Percentiles rank a stretch among this genome's conserved stretches.
These are phyloP conservation scores for Tuberolachnus salignus DNA, from an alignment of 2,888 invertebrate genomes.

Conservation along the genomic window DNA sequence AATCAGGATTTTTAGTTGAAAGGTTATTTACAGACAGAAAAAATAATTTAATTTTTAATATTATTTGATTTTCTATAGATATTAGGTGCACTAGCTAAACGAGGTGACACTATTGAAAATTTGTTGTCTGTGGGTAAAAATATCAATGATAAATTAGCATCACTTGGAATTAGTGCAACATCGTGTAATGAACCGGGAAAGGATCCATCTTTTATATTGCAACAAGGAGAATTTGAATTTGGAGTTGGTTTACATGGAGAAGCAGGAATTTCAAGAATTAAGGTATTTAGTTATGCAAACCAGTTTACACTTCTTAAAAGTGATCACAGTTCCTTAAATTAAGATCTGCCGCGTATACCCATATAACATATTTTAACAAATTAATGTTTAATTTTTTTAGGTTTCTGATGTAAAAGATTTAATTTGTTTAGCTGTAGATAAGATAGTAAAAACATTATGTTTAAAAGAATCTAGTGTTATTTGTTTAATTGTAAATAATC, in stretches of 20 bases:
- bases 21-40: neutral
- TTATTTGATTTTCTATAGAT: slow-evolving; percentile 64
- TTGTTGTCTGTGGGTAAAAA: slow-evolving; percentile 63
- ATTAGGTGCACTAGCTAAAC: slow-evolving; percentile 76
- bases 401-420: slow-evolving; percentile 55
- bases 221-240: slow-evolving; percentile 72
- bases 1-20: too few relatives aligned
- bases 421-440: slow-evolving; percentile 58
- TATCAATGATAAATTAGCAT: slow-evolving; percentile 68
- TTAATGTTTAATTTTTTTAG: slow-evolving; percentile 24
- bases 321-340: too few relatives aligned
- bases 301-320: too few relatives aligned
- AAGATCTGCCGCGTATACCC: too few relatives aligned
- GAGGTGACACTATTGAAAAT: slow-evolving; percentile 65
- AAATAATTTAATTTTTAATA: neutral
- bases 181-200: slow-evolving; percentile 73
- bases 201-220: slow-evolving; percentile 69
- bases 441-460: slow-evolving; percentile 58
- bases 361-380: neutral
- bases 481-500: slow-evolving; percentile 77
- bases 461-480: slow-evolving; percentile 62
- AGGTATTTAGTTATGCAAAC: slow-evolving; percentile 63
- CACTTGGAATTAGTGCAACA: slow-evolving; percentile 73
- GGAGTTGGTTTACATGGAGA: slow-evolving; percentile 68
- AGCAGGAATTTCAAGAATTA: slow-evolving; percentile 61